Evolutionary conservation across 2,113 vertebrate genomes (phyloP).

Genomic region (Aegotheles bennettii): DNA sequence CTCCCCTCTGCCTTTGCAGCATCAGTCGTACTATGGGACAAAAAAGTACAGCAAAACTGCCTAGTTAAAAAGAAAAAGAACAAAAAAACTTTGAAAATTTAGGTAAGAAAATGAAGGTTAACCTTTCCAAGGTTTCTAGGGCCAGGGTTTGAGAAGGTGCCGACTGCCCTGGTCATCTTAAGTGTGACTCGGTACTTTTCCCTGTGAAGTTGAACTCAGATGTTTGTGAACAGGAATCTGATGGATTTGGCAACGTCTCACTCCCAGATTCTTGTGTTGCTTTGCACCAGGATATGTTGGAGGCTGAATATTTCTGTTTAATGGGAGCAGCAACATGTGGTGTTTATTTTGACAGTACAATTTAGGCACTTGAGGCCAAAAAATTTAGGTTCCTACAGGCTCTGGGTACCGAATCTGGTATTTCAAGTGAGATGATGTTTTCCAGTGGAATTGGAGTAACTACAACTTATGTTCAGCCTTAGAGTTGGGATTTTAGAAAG

Average conservation of each 20-base stretch:
- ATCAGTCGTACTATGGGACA: fast-evolving
- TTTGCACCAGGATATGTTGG: neutral
- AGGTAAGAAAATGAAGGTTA: neutral
- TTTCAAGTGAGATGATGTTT: neutral
- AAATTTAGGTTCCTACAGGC: neutral
- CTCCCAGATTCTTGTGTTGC: neutral
- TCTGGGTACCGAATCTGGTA: neutral
- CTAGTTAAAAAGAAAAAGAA: neutral
- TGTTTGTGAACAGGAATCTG: neutral
- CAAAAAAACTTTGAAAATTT: neutral
- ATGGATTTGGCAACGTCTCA: neutral
- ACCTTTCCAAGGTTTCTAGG: neutral
- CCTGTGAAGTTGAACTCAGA: fast-evolving
- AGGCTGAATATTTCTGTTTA: neutral
- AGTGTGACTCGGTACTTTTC: neutral
- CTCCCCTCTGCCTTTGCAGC: neutral
- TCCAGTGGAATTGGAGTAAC: neutral
- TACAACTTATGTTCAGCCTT: neutral
- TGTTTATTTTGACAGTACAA: neutral
- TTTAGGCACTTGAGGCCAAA: neutral
- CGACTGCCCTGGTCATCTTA: neutral
- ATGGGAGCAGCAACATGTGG: neutral
- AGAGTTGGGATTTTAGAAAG: neutral
- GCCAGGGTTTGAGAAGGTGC: neutral
- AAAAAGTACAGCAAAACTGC: neutral